Conservation (phyloP, 2,888 invertebrate species). For the Argyra leucocephala region DNA sequence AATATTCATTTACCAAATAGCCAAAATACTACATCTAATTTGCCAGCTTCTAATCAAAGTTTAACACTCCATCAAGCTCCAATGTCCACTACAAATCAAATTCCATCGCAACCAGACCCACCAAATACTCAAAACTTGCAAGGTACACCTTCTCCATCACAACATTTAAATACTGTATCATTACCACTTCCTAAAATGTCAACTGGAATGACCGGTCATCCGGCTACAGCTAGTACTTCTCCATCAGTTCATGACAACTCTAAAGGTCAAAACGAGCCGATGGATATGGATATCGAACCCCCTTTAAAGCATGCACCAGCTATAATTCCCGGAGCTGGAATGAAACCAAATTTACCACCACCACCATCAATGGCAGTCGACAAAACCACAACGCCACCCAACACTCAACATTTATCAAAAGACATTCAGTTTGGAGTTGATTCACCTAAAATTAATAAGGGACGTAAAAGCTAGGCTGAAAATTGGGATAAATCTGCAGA, state of each 20-base stretch:
- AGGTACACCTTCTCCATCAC: conserved; percentile 24
- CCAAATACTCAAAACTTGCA: conserved; percentile 29
- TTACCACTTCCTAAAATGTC: conserved; percentile 7
- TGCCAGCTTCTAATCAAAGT: conserved; percentile 14
- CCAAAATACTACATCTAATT: conserved; percentile 16
- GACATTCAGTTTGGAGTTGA: conserved; percentile 11
- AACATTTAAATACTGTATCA: conserved; percentile 16
- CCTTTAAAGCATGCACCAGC: conserved; percentile 33
- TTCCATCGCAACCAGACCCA: no score
- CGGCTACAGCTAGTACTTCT: conserved; percentile 12
- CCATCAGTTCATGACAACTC: conserved; percentile 21
- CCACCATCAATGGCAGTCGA: conserved; percentile 15
- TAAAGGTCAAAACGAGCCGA: conserved; percentile 16
- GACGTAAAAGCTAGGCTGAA: conserved; percentile 12
- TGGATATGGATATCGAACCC: conserved; percentile 39
- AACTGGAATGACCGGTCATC: background rate
- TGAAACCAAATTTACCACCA: conserved; percentile 23
- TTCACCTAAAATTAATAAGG: conserved; percentile 13
- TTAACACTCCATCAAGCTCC: conserved; percentile 6
- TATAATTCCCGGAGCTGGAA: conserved; percentile 31
- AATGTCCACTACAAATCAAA: background rate
- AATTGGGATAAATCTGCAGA: conserved; percentile 19
- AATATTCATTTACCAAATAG: background rate
- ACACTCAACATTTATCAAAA: conserved; percentile 15
- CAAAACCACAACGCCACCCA: conserved; percentile 23